These are phyloP conservation scores for Rousettus leschenaultii DNA, from an alignment of 2,113 vertebrate genomes.

Conservation along the genomic window DNA sequence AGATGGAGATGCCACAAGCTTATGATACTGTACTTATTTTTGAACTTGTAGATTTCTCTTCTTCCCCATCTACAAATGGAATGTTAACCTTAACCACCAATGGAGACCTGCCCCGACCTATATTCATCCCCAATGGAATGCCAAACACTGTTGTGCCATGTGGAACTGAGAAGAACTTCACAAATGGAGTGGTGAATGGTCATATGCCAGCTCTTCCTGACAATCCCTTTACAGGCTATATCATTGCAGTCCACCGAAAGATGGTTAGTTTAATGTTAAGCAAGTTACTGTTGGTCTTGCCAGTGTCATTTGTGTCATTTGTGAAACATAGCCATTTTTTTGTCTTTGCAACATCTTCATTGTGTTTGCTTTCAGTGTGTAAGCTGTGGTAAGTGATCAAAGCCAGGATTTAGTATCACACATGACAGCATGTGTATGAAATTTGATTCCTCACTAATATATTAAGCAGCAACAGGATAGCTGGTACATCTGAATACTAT, in stretches of 20 bases:
- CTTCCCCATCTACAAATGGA: constrained; percentile 84
- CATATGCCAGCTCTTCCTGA: constrained; percentile 87
- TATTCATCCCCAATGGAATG: constrained; percentile 91
- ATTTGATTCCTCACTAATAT: not conserved
- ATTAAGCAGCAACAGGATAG: not conserved
- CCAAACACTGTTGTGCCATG: constrained; percentile 88
- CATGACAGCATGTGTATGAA: not conserved
- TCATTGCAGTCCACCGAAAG: constrained; percentile 98
- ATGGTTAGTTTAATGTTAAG: constrained; percentile 87
- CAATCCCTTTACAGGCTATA: constrained; percentile 94
- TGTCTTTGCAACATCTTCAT: constrained; percentile 22
- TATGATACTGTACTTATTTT: not conserved
- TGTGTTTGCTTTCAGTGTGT: not conserved
- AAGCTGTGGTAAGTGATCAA: not conserved
- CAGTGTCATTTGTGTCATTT: constrained; percentile 36
- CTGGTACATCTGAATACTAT: not conserved
- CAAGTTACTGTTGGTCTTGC: not conserved
- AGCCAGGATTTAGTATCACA: not conserved
- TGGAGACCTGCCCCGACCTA: constrained; percentile 81
- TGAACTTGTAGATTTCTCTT: constrained; percentile 77
- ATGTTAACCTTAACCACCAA: constrained; percentile 80
- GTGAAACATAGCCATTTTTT: constrained; percentile 36
- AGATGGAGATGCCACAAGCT: not conserved
- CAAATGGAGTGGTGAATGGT: constrained; percentile 88
- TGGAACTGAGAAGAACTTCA: constrained; percentile 84